Evolutionary conservation across 1,140 invertebrate species (phyloP).

Genomic region (Chrysoperla carnea): DNA sequence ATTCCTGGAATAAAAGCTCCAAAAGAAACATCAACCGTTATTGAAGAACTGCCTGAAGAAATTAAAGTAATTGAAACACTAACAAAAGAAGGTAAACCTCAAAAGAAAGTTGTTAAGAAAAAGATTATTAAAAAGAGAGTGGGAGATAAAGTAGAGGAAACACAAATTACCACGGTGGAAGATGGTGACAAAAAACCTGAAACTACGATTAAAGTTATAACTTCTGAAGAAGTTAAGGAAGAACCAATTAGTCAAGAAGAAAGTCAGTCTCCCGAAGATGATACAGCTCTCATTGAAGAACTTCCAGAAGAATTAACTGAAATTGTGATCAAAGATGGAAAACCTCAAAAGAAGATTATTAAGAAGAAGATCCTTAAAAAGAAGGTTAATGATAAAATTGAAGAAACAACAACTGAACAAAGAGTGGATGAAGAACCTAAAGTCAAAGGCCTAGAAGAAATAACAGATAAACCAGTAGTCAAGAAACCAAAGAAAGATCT

Average conservation of each 20-base stretch:
- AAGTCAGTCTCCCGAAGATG: conserved; percentile 1
- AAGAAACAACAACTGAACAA: conserved; percentile 4
- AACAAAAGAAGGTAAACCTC: conserved; percentile 8
- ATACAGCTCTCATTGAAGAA: background rate
- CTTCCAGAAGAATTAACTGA: background rate
- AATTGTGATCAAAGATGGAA: background rate
- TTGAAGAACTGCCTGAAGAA: conserved; percentile 16
- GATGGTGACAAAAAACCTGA: conserved; percentile 7
- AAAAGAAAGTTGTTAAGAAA: conserved; percentile 10
- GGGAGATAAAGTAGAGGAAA: conserved; percentile 5
- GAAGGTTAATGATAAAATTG: background rate
- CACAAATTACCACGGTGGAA: conserved; percentile 6
- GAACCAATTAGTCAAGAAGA: conserved; percentile 4
- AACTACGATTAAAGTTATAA: conserved; percentile 5
- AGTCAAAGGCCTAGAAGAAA: conserved; percentile 1
- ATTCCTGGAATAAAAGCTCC: background rate
- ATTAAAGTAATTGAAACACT: conserved; percentile 16
- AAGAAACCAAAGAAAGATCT: background rate
- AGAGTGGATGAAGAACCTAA: conserved; percentile 5
- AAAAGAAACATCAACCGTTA: conserved; percentile 2
- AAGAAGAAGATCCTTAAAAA: background rate
- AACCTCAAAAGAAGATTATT: background rate
- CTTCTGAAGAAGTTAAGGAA: conserved; percentile 3
- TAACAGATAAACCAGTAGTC: background rate
- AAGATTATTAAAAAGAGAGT: conserved; percentile 2